Evolutionary conservation across 2,888 invertebrate species (phyloP).

Genomic region (Drosophila tripunctata): DNA sequence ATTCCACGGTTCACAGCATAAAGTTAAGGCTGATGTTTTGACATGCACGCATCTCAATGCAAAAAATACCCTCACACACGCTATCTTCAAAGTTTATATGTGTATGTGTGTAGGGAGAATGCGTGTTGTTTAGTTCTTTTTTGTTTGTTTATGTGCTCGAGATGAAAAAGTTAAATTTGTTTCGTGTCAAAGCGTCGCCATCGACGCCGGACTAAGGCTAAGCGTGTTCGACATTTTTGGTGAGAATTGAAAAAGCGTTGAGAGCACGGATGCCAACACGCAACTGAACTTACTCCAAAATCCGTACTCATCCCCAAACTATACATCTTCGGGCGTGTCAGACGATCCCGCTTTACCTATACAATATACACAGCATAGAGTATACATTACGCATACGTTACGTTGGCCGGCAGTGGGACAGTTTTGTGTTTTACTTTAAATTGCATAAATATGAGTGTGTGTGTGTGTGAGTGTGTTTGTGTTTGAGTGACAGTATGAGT

Average conservation of each 20-base stretch:
- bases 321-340: not conserved
- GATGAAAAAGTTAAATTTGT: constrained; percentile 80
- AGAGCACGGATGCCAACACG: constrained; percentile 40
- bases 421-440: constrained; percentile 76
- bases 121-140: constrained; percentile 19
- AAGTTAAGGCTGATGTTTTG: not conserved
- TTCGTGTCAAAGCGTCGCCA: constrained; percentile 78
- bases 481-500: constrained; percentile 7
- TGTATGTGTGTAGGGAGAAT: constrained; percentile 15
- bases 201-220: constrained; percentile 65
- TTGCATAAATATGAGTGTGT: constrained; percentile 67
- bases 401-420: constrained; percentile 67
- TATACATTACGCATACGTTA: constrained; percentile 73
- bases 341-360: no score
- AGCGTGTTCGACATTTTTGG: constrained; percentile 77
- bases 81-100: constrained; percentile 6
- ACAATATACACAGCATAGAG: not conserved
- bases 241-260: constrained; percentile 66
- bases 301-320: constrained; percentile 4
- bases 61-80: not conserved
- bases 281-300: constrained; percentile 18
- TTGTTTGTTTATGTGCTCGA: constrained; percentile 57
- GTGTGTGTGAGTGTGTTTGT: constrained; percentile 10
- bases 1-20: not conserved
- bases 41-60: constrained; percentile 5